phyloP scores from a whole-genome alignment of 2,113 vertebrate genomes.

The Melospiza georgiana region DNA sequence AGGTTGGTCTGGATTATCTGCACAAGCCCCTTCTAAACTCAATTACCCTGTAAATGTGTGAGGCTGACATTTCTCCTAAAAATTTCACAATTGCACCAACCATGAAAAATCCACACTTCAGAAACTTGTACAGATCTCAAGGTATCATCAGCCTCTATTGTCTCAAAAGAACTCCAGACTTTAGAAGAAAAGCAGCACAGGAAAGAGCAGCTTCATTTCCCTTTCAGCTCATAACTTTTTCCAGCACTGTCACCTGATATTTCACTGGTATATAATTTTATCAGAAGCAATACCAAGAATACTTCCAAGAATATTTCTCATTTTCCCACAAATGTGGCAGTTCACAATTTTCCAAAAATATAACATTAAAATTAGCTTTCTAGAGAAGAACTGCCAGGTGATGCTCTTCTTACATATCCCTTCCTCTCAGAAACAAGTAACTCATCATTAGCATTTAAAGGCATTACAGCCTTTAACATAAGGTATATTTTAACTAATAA shows the following conservation, averaged over 20 bases:
- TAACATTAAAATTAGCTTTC: not conserved
- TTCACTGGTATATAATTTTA: not conserved
- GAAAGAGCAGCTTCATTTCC: not conserved
- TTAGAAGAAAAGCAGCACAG: not conserved
- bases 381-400: not conserved
- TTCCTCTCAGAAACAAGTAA: not conserved
- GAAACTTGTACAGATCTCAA: not conserved
- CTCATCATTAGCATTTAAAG: not conserved
- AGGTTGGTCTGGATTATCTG: not conserved
- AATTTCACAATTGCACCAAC: rapidly evolving
- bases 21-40: not conserved
- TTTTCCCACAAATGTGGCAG: not conserved
- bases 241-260: not conserved
- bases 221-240: not conserved
- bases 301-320: not conserved
- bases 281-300: not conserved
- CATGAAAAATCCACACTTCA: not conserved
- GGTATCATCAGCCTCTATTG: not conserved
- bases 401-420: not conserved
- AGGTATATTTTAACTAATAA: not conserved
- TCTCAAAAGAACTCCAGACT: not conserved
- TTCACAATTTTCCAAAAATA: not conserved
- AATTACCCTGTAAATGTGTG: not conserved
- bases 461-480: not conserved
- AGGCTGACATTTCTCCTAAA: not conserved